Evolutionary conservation across 2,888 invertebrate genomes (phyloP).

Genomic region (Parelbella ahira): DNA sequence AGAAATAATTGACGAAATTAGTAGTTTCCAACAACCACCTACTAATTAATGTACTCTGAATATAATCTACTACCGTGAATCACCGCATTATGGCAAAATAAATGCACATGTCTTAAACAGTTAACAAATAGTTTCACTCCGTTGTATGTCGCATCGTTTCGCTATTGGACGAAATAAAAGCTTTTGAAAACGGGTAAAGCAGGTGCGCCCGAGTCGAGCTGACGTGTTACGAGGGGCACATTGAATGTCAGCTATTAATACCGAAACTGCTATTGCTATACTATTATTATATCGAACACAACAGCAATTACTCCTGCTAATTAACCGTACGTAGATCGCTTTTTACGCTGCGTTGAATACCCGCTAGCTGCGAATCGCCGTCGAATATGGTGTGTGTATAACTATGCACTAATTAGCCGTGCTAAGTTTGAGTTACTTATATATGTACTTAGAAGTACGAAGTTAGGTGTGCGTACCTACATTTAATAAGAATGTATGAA

Average conservation of each 20-base stretch:
- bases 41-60: no score
- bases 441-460: no score
- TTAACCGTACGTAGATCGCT: slow-evolving; percentile 9
- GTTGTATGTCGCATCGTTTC: background rate
- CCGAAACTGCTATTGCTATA: slow-evolving; percentile 6
- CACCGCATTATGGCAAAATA: slow-evolving; percentile 4
- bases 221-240: slow-evolving; percentile 5
- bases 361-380: background rate
- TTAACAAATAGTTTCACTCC: slow-evolving; percentile 8
- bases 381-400: slow-evolving; percentile 1
- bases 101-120: background rate
- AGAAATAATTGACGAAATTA: no score
- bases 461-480: no score
- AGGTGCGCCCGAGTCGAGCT: slow-evolving; percentile 10
- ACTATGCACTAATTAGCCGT: slow-evolving; percentile 3
- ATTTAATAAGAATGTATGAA: no score
- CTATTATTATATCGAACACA: slow-evolving; percentile 11
- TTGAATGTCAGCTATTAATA: slow-evolving; percentile 22
- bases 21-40: no score
- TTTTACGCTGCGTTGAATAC: slow-evolving; percentile 4
- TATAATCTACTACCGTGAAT: slow-evolving; percentile 8
- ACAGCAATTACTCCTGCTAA: slow-evolving; percentile 12
- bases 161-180: slow-evolving; percentile 6
- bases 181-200: slow-evolving; percentile 15
- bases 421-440: no score